Evolutionary conservation across 2,888 invertebrate genomes (phyloP).

Genomic region (Apodemia duryi): DNA sequence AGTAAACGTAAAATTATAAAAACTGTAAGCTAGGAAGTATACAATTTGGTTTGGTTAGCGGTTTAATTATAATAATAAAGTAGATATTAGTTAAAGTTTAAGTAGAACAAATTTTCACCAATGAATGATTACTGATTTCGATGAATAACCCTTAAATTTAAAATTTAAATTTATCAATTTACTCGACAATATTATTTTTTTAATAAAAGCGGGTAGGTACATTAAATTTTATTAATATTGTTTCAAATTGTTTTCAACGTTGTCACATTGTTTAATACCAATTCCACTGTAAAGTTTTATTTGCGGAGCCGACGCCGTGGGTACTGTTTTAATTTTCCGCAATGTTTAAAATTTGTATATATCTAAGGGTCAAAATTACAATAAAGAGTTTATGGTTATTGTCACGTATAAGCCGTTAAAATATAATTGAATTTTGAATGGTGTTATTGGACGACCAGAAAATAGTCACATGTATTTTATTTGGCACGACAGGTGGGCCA

Average conservation of each 20-base stretch:
- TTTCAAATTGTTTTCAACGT: neutral
- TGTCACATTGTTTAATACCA: neutral
- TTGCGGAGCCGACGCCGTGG: conserved; percentile 40
- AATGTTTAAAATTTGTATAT: conserved; percentile 48
- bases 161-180: too few relatives aligned
- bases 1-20: too few relatives aligned
- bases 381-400: conserved; percentile 37
- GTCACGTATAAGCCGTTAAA: neutral
- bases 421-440: neutral
- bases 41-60: too few relatives aligned
- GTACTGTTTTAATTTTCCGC: conserved; percentile 57
- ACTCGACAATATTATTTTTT: neutral
- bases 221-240: neutral
- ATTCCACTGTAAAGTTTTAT: neutral
- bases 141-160: too few relatives aligned
- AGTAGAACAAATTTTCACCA: too few relatives aligned
- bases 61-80: too few relatives aligned
- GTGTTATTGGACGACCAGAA: neutral
- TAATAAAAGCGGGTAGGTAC: neutral
- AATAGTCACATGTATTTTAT: too few relatives aligned
- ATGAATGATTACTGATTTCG: too few relatives aligned
- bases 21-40: too few relatives aligned
- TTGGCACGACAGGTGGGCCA: too few relatives aligned
- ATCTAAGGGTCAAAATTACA: conserved; percentile 38
- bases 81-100: too few relatives aligned